Evolutionary conservation across 2,888 invertebrate species (phyloP).

Genomic region (Anthrax anthrax): DNA sequence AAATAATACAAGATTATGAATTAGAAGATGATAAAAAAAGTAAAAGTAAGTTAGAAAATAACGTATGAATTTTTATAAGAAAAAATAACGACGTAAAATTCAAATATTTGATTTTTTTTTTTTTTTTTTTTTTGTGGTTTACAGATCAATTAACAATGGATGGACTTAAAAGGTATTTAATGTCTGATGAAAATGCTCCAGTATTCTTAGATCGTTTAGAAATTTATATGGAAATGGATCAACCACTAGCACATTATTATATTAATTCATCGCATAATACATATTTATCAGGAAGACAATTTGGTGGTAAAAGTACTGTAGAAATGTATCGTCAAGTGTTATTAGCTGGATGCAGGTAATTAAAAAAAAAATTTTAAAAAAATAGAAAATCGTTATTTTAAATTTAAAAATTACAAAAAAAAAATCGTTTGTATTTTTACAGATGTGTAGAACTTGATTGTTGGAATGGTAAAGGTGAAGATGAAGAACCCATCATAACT

Average conservation of each 20-base stretch:
- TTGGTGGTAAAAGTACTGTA: constrained; percentile 94
- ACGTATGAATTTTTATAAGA: no score
- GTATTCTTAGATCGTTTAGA: constrained; percentile 97
- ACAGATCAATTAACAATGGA: constrained; percentile 78
- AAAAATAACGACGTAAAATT: no score
- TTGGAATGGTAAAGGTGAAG: constrained; percentile 97
- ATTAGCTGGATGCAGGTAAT: constrained; percentile 86
- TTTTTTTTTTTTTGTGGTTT: no score
- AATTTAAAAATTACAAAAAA: no score
- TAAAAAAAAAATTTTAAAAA: background rate
- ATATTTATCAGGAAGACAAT: constrained; percentile 86
- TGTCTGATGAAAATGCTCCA: constrained; percentile 99
- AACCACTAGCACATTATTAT: constrained; percentile 94
- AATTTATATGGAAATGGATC: constrained; percentile 98
- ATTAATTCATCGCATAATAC: constrained; percentile 98
- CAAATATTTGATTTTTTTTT: no score
- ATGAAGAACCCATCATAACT: constrained; percentile 98
- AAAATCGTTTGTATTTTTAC: no score
- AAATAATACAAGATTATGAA: constrained; percentile 91
- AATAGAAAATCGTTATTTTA: no score
- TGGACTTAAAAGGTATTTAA: constrained; percentile 92
- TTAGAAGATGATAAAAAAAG: constrained; percentile 58
- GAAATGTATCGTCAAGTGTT: constrained; percentile 98
- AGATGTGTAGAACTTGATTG: constrained; percentile 97
- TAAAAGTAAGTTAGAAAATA: constrained; percentile 7